Evolutionary conservation across 2,113 vertebrate genomes (phyloP).

Genomic region (Rhegmatorhina hoffmannsi): DNA sequence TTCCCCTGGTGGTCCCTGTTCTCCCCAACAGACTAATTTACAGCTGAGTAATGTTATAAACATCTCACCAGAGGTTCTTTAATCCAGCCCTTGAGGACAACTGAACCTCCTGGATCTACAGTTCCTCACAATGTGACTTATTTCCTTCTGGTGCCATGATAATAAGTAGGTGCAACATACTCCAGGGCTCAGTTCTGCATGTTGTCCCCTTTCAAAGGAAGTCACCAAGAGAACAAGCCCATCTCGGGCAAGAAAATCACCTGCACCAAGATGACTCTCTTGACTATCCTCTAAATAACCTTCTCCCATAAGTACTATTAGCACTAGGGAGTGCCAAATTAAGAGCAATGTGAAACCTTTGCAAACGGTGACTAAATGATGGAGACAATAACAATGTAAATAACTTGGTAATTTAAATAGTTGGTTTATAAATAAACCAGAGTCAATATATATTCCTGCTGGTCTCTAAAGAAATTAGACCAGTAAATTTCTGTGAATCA

Average conservation of each 20-base stretch:
- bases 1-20: neutral
- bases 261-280: neutral
- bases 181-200: neutral
- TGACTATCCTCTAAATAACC: neutral
- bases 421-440: conserved; percentile 64
- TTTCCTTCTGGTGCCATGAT: neutral
- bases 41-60: neutral
- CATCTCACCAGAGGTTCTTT: neutral
- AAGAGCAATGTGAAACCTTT: conserved; percentile 49
- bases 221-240: neutral
- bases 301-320: neutral
- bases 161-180: neutral
- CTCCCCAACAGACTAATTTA: neutral
- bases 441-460: conserved; percentile 61
- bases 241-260: neutral
- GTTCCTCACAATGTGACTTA: rapidly evolving
- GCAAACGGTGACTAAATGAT: conserved; percentile 61
- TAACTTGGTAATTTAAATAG: conserved; percentile 65
- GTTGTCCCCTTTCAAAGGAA: neutral
- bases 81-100: neutral
- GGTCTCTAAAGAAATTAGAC: conserved; percentile 68
- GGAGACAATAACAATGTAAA: conserved; percentile 66
- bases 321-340: conserved; percentile 2
- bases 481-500: conserved; percentile 69
- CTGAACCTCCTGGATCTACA: neutral